Evolutionary conservation across 2,888 invertebrate genomes (phyloP), one percentile per base, ranked within the genome.

Genomic region (Branchinecta sandiegonensis): DNA sequence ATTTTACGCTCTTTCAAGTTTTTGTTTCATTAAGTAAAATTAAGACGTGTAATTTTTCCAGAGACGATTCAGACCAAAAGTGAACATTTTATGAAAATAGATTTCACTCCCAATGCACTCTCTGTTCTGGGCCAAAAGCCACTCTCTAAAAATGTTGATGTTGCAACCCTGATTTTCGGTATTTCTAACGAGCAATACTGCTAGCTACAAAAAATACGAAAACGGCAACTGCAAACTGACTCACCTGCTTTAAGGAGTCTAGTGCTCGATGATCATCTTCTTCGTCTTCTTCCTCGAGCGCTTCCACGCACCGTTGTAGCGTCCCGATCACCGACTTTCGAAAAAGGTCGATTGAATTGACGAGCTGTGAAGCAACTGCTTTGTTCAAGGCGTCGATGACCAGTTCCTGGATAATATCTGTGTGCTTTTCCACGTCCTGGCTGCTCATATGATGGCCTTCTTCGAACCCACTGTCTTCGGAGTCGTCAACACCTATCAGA

Each of bases 271-370:
- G 75, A 73, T 81, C 81, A 9, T 81, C 80, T 7, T 82, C 82
- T 17, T 80, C 76, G 46, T 71, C 72, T 67, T 74, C 74, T 73
- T 80, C 81, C 74, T 86, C 86, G 46, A 87, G 77, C 73, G 84
- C 86, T 72, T 83, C 80, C 67, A 87, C 76, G 75, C 86, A 91
- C 76, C 92, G 81, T 74, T 90, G 87, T 63, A 92, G 77, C 0
- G 90, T 91, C 3, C 91, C 91, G 50, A 90, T 85, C 75, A 89
- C 91, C 2, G 86, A 86, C 72, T 91, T 90, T 72, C 87, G 85
- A 63, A 92, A 81, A 75, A 89, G 88, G 74, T 89, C 86, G 2
- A 93, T 86, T 13, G 90, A 90, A 70, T 84, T 83, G 48, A 88
- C 86, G 67, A 93, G 81, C 75, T 89, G 86, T 69, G 83, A 81